These are phyloP conservation scores for Lasioglossum pauxillum DNA, from an alignment of 2,888 invertebrate species.

Conservation along the genomic window DNA sequence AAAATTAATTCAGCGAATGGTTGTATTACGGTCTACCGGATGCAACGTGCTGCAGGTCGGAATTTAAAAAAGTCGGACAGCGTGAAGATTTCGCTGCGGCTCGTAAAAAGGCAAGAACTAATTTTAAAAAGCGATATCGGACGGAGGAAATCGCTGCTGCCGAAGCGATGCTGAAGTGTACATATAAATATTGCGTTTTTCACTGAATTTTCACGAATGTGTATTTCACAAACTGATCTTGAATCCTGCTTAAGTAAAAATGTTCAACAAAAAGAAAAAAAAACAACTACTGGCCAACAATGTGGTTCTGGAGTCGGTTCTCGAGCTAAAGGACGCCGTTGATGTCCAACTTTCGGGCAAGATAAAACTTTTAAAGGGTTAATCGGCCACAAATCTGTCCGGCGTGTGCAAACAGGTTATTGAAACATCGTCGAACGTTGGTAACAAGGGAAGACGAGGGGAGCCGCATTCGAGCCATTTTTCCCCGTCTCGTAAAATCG, in stretches of 20 bases:
- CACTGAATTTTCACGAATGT: background rate
- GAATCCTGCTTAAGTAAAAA: no score
- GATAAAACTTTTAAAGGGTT: background rate
- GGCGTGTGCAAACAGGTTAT: background rate
- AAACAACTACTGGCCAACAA: background rate
- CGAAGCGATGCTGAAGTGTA: accelerated
- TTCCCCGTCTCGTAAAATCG: background rate
- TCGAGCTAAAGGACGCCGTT: background rate
- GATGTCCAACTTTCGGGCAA: background rate
- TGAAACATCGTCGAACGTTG: background rate
- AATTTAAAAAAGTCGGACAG: background rate
- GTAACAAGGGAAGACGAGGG: background rate
- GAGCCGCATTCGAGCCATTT: background rate
- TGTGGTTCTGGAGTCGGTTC: no score
- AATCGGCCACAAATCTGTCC: background rate
- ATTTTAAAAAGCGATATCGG: background rate
- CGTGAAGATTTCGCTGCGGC: background rate
- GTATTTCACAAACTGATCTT: no score
- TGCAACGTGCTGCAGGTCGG: background rate
- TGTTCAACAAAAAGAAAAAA: no score
- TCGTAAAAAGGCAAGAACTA: background rate
- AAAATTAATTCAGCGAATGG: background rate
- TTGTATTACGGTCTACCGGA: background rate
- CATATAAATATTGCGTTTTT: background rate
- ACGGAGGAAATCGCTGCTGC: background rate